Percentiles rank a stretch among this genome's conserved stretches.
phyloP scores from a whole-genome alignment of 2,797 vertebrate genomes.

The Hoplostethus mediterraneus region DNA sequence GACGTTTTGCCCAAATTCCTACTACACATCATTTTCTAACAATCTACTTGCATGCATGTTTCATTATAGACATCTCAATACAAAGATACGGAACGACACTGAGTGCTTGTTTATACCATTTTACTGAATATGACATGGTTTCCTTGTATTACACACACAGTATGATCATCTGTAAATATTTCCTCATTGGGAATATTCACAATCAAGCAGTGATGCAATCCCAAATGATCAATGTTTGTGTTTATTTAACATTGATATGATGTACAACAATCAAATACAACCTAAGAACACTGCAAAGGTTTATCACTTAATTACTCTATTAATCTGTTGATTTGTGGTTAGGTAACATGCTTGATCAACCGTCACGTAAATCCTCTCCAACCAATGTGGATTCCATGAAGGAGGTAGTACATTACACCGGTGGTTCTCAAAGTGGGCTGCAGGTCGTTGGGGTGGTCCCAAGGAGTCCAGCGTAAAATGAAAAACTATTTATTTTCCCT shows the following conservation, averaged over 20 bases:
- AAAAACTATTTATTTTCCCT: constrained; percentile 1
- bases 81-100: background rate
- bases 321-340: constrained; percentile 28
- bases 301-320: constrained; percentile 2
- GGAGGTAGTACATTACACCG: background rate
- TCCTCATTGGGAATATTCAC: background rate
- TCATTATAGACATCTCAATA: background rate
- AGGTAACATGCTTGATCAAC: constrained; percentile 26
- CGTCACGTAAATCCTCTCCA: background rate
- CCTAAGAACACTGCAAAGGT: constrained; percentile 14
- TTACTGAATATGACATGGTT: background rate
- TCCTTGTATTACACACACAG: background rate
- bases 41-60: background rate
- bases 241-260: constrained; percentile 58
- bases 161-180: background rate
- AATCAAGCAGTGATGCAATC: constrained; percentile 6
- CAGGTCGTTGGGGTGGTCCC: background rate
- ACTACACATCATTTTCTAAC: background rate
- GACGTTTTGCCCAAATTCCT: background rate
- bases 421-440: background rate
- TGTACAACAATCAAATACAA: constrained; percentile 31
- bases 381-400: background rate
- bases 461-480: constrained; percentile 18
- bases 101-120: background rate
- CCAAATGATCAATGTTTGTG: constrained; percentile 8